phyloP scores from a whole-genome alignment of 2,888 invertebrate species.

The Monoplex corrugatus region DNA sequence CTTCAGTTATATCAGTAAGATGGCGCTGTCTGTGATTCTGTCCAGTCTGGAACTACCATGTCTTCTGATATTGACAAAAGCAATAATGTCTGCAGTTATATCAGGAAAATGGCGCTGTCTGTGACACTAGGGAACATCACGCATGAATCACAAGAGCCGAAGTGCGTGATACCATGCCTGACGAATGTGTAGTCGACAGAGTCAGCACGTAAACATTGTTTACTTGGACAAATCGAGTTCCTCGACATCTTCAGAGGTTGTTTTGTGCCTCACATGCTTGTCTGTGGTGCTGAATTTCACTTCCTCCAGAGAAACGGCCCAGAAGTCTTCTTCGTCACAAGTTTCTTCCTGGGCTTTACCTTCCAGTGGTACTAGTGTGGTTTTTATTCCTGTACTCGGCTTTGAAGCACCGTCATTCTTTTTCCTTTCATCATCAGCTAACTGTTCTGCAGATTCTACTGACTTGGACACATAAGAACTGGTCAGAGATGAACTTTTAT shows the following conservation, averaged over 20 bases:
- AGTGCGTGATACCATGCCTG: neutral
- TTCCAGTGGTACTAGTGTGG: neutral
- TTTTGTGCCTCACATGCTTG: neutral
- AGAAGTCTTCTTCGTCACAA: neutral
- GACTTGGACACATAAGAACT: neutral
- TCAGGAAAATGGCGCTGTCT: no score
- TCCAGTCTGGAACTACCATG: neutral
- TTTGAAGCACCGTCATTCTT: neutral
- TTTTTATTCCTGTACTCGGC: neutral
- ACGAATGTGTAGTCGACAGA: neutral
- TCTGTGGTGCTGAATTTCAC: slow-evolving; percentile 14
- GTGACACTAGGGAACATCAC: neutral
- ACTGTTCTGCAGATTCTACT: neutral
- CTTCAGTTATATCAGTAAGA: no score
- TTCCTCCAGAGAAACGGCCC: slow-evolving; percentile 10
- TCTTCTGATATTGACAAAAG: neutral
- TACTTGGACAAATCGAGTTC: neutral
- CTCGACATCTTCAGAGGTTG: neutral
- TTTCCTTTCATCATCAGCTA: neutral
- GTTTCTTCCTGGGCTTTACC: neutral
- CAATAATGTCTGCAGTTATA: no score
- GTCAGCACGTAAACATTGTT: neutral
- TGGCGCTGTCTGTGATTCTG: no score
- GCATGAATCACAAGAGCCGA: neutral
- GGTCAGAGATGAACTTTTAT: neutral